A percentile compares a stretch with the other conserved stretches of the same genome.
Evolutionary conservation across 2,797 vertebrate species (phyloP).

Genomic region (Gobionotothen gibberifrons): DNA sequence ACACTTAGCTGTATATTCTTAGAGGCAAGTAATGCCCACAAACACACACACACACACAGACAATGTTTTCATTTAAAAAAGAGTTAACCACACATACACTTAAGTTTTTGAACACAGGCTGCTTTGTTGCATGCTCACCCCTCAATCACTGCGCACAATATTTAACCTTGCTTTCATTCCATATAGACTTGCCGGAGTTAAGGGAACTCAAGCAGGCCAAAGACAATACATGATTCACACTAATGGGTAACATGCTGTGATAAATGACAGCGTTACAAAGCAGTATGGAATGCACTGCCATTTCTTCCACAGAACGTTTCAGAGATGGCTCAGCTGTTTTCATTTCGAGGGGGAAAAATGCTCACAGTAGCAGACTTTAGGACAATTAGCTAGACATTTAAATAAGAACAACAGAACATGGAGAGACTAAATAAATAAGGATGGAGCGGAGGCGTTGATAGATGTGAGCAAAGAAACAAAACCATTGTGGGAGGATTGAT

Average conservation of each 20-base stretch:
- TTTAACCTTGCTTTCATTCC: constrained; percentile 45
- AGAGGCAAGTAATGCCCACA: not conserved
- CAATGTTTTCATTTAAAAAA: not conserved
- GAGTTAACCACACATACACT: not conserved
- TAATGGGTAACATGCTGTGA: constrained; percentile 71
- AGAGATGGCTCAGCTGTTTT: constrained; percentile 45
- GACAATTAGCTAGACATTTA: constrained; percentile 47
- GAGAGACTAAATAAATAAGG: constrained; percentile 4
- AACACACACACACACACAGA: not conserved
- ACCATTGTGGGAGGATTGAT: constrained; percentile 25
- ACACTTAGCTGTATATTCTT: constrained; percentile 46
- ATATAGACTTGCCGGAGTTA: constrained; percentile 51
- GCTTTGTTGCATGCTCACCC: constrained; percentile 34
- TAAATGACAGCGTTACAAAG: constrained; percentile 76
- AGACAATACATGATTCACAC: constrained; percentile 76
- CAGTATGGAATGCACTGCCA: constrained; percentile 58
- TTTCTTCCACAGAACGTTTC: constrained; percentile 52
- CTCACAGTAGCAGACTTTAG: constrained; percentile 45
- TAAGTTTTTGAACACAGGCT: constrained; percentile 33
- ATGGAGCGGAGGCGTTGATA: not conserved
- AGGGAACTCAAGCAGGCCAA: constrained; percentile 62
- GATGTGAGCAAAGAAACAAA: constrained; percentile 19
- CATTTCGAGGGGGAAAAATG: constrained; percentile 23
- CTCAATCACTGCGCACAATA: constrained; percentile 44
- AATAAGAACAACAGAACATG: constrained; percentile 39